Percentiles rank a stretch among this genome's conserved stretches.
These are phyloP conservation scores for Trissoscelio sp. DNA, from an alignment of 2,888 invertebrate species.

Conservation along the genomic window DNA sequence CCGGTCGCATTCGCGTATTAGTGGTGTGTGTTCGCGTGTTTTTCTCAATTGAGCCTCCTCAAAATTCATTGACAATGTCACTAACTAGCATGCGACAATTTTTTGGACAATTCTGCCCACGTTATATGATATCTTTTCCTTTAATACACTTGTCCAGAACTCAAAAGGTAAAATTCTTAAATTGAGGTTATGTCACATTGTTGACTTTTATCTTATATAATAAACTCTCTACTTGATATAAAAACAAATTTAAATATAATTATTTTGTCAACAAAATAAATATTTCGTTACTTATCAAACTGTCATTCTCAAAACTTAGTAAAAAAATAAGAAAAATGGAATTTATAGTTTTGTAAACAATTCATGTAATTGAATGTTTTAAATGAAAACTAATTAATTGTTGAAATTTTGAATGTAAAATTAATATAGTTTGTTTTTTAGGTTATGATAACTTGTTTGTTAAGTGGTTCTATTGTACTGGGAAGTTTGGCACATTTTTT, in stretches of 20 bases:
- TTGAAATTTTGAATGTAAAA: neutral
- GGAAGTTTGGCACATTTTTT: slow-evolving; percentile 92
- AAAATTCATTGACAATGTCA: slow-evolving; percentile 72
- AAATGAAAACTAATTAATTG: neutral
- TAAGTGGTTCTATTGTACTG: slow-evolving; percentile 92
- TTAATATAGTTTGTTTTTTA: slow-evolving; percentile 76
- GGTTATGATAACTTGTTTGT: slow-evolving; percentile 89
- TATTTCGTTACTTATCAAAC: neutral
- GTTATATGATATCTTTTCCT: slow-evolving; percentile 77
- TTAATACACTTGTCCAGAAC: slow-evolving; percentile 86
- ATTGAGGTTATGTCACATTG: slow-evolving; percentile 67
- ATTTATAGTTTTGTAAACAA: slow-evolving; percentile 4
- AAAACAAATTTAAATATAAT: neutral
- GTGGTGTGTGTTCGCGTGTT: no score
- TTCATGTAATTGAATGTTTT: neutral
- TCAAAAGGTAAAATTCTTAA: slow-evolving; percentile 86
- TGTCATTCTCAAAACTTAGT: no score
- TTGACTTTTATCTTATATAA: slow-evolving; percentile 54
- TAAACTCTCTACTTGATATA: no score
- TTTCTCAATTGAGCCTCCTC: no score
- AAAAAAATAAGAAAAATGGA: no score
- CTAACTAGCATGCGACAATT: slow-evolving; percentile 70
- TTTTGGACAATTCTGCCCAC: slow-evolving; percentile 76
- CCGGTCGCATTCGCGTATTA: no score
- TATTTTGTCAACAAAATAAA: neutral